Conservation (phyloP, 2,113 vertebrate genomes). For the Sphyrna mokarran region DNA sequence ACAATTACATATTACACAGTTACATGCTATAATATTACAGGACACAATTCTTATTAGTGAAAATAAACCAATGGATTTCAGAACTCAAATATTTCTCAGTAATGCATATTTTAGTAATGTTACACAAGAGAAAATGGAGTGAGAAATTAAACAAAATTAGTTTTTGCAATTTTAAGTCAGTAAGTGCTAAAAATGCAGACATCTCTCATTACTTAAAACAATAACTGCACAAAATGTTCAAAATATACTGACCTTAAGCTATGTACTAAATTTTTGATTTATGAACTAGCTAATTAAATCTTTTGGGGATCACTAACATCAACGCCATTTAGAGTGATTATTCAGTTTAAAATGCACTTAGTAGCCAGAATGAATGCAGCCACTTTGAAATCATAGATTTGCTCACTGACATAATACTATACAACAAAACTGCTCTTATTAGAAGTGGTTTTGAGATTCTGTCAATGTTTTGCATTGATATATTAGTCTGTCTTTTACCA, state of each 20-base stretch:
- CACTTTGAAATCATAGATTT: neutral
- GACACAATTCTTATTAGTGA: neutral
- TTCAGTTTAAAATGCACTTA: conserved; percentile 18
- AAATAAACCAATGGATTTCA: neutral
- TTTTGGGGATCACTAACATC: neutral
- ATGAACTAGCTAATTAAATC: neutral
- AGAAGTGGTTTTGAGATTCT: neutral
- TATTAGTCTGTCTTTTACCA: neutral
- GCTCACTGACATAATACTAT: neutral
- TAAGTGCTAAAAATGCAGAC: too few species aligned
- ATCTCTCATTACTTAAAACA: neutral
- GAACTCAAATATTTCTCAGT: neutral
- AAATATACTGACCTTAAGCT: conserved; percentile 24
- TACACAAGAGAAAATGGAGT: neutral
- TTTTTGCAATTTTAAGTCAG: neutral
- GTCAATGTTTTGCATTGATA: neutral
- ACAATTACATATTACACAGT: too few species aligned
- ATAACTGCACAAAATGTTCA: conserved; percentile 1
- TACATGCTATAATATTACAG: neutral
- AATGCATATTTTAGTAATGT: neutral
- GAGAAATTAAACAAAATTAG: neutral
- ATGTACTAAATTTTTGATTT: neutral
- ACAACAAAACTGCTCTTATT: neutral
- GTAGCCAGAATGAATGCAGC: neutral
- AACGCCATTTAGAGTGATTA: conserved; percentile 13